phyloP scores from a whole-genome alignment of 2,113 vertebrate species.

The Brachyhypopomus gauderio region DNA sequence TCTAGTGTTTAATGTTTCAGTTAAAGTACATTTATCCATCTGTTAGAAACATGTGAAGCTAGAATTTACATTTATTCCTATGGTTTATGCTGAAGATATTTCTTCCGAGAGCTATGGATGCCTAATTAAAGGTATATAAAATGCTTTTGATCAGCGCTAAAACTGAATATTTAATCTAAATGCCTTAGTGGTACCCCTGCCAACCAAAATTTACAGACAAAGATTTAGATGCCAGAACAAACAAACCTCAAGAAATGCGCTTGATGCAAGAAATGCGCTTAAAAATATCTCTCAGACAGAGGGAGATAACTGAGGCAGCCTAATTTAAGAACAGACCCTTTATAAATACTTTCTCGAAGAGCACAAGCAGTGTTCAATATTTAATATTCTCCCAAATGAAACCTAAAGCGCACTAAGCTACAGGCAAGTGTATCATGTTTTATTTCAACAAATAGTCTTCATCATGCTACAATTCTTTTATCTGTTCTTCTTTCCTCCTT shows the following conservation, averaged over 20 bases:
- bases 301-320: background rate
- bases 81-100: no score
- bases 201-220: no score
- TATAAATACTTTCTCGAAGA: slow-evolving; percentile 48
- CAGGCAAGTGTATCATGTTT: slow-evolving; percentile 43
- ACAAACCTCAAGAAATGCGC: no score
- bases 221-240: no score
- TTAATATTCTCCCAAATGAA: slow-evolving; percentile 44
- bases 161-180: no score
- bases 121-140: no score
- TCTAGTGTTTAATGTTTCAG: background rate
- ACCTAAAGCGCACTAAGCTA: slow-evolving; percentile 28
- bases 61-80: no score
- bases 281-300: background rate
- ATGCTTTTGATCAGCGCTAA: no score
- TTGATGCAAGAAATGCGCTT: background rate
- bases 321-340: slow-evolving; percentile 15
- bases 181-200: no score
- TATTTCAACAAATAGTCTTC: slow-evolving; percentile 18
- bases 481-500: background rate
- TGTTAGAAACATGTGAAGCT: background rate
- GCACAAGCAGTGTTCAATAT: slow-evolving; percentile 43
- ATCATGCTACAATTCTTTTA: background rate
- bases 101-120: no score
- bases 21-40: background rate